These are phyloP conservation scores for Typhlomys cinereus DNA, from an alignment of 2,113 vertebrate species.

Conservation along the genomic window DNA sequence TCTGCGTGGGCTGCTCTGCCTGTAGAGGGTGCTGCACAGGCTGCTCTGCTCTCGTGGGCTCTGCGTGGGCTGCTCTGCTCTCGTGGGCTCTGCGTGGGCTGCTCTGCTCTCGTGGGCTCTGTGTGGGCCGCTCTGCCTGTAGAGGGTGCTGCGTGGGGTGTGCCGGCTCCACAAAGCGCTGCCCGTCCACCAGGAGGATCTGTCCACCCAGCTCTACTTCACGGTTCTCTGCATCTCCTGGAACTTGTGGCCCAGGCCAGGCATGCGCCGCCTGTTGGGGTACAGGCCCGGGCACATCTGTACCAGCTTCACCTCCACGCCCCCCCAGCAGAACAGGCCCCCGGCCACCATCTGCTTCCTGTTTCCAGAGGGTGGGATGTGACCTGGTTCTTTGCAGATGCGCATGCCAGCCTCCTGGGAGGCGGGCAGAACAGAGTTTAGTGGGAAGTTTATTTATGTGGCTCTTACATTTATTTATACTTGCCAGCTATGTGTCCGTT, in stretches of 20 bases:
- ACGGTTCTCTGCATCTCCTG: neutral
- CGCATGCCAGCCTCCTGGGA: rapidly evolving
- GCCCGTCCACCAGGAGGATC: neutral
- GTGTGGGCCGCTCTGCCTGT: too few relatives aligned
- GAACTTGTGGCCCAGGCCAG: rapidly evolving
- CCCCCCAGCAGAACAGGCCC: rapidly evolving
- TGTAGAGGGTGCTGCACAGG: too few relatives aligned
- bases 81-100: too few relatives aligned
- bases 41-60: too few relatives aligned
- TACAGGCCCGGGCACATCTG: rapidly evolving
- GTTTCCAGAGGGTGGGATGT: rapidly evolving
- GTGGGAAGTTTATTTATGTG: constrained; percentile 31
- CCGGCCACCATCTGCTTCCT: rapidly evolving
- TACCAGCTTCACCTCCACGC: rapidly evolving
- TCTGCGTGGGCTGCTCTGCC: too few relatives aligned
- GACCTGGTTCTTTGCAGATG: neutral
- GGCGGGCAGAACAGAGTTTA: neutral
- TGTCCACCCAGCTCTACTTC: neutral
- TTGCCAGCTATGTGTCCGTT: neutral
- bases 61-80: too few relatives aligned
- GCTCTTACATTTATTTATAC: constrained; percentile 43
- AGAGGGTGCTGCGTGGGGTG: neutral
- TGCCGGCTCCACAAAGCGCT: rapidly evolving
- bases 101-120: too few relatives aligned
- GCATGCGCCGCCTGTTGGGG: neutral